Conservation (phyloP, 2,888 invertebrate genomes). For the Microctonus aethiopoides region DNA sequence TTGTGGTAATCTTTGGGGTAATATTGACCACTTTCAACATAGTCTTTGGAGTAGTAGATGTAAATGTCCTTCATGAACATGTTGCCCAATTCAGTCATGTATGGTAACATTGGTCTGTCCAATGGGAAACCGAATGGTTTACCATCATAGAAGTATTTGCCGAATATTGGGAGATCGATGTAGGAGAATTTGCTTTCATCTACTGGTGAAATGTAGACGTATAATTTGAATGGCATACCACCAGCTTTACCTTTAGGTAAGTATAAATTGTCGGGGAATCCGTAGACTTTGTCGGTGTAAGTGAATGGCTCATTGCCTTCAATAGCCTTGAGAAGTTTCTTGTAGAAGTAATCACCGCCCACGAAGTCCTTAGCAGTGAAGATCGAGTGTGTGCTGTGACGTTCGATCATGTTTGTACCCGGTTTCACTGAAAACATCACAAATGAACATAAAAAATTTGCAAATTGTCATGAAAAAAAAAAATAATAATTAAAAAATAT, state of each 20-base stretch:
- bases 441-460: not conserved
- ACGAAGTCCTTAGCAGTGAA: constrained; percentile 52
- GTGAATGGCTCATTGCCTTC: constrained; percentile 59
- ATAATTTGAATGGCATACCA: constrained; percentile 74
- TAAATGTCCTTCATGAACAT: constrained; percentile 72
- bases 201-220: constrained; percentile 72
- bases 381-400: constrained; percentile 54
- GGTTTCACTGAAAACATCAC: constrained; percentile 53
- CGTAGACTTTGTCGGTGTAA: constrained; percentile 53
- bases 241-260: constrained; percentile 74
- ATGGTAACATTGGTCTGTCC: constrained; percentile 69
- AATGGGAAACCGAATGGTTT: constrained; percentile 72
- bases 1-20: constrained; percentile 32
- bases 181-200: constrained; percentile 67
- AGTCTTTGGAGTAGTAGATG: constrained; percentile 69
- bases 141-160: constrained; percentile 65
- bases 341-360: constrained; percentile 55
- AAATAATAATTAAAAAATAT: not conserved
- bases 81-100: constrained; percentile 71
- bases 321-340: constrained; percentile 55
- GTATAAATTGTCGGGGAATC: constrained; percentile 72
- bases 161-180: constrained; percentile 68
- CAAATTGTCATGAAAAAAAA: not conserved
- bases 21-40: constrained; percentile 24
- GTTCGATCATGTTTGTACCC: constrained; percentile 59